Evolutionary conservation across 2,888 invertebrate genomes (phyloP), one percentile per base, ranked within the genome.

Genomic region (Frankliniella intonsa): DNA sequence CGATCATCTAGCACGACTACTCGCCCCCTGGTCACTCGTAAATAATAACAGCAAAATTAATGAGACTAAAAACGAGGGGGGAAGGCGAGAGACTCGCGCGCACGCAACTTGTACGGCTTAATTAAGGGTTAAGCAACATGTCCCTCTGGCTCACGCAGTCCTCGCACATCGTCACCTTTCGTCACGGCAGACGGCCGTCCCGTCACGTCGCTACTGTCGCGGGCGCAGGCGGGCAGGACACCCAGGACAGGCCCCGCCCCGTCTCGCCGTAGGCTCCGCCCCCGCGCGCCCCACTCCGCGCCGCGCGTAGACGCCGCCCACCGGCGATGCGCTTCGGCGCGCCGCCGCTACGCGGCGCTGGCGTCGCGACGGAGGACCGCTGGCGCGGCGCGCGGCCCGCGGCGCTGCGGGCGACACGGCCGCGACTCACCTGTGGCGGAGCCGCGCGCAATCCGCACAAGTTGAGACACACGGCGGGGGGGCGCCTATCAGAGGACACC

Each of bases 211-310:
- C 22, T 25, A 25, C 10, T 22, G 69, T 19, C 69, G 22, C 38
- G 38, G 38, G 38, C 38, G 38, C 38, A 5, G 22, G 22, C 69
- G 11, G 69, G 62, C 19, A 62, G 19, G n/a, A 62, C 62, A n/a
- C 17, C 62, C 62, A 55, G 55, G 55, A 55, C 69, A 76, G 69
- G 69, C 69, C 69, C 69, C 69, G 69, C 69, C 69, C 55, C 22
- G 25, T 25, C 11, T 22, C 69, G 69, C 69, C 69, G 69, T 76
- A 12, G 69, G 69, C 69, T 76, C 69, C 69, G 69, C 69, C 69
- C 69, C 69, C 69, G 69, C 55, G 17, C 69, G 69, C 69, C 69
- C 69, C 69, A 76, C 69, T 76, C 69, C 69, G 69, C 22, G 9
- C 22, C 25, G 62, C 38, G 25, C 69, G 69, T 22, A 69, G 69